Conservation (phyloP, 37 sponge, comb jelly and placozoan genomes). For the Amphimedon queenslandica region DNA sequence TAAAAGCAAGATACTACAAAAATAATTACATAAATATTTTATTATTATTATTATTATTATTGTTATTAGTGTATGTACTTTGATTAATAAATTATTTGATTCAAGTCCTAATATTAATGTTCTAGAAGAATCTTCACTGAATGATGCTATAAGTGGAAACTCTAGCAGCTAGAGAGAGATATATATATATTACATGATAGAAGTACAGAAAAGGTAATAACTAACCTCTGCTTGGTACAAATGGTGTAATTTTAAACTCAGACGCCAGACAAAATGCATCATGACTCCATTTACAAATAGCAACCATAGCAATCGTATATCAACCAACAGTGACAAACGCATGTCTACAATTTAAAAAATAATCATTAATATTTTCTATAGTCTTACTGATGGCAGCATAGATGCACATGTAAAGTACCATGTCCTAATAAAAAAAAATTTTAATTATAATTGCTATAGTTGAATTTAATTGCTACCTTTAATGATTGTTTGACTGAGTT, state of each 20-base stretch:
- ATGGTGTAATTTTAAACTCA: slow-evolving; percentile 30
- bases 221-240: slow-evolving; percentile 61
- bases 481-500: no score
- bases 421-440: background rate
- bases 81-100: slow-evolving; percentile 10
- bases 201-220: background rate
- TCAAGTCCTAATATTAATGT: slow-evolving; percentile 22
- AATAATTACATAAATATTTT: background rate
- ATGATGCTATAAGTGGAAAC: slow-evolving; percentile 66
- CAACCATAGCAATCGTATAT: slow-evolving; percentile 22
- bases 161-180: slow-evolving; percentile 20
- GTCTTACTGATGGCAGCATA: no score
- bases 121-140: slow-evolving; percentile 18
- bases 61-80: slow-evolving; percentile 10
- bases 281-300: slow-evolving; percentile 18
- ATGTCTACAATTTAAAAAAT: background rate
- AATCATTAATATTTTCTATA: background rate
- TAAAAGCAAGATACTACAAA: slow-evolving; percentile 46
- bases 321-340: slow-evolving; percentile 20
- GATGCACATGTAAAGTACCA: background rate
- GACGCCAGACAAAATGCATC: slow-evolving; percentile 27
- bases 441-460: background rate
- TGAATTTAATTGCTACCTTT: background rate
- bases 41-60: no score
- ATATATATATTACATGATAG: background rate